Base-by-base conservation (phyloP, 2,797 vertebrate species). In the Falco cherrug region DNA sequence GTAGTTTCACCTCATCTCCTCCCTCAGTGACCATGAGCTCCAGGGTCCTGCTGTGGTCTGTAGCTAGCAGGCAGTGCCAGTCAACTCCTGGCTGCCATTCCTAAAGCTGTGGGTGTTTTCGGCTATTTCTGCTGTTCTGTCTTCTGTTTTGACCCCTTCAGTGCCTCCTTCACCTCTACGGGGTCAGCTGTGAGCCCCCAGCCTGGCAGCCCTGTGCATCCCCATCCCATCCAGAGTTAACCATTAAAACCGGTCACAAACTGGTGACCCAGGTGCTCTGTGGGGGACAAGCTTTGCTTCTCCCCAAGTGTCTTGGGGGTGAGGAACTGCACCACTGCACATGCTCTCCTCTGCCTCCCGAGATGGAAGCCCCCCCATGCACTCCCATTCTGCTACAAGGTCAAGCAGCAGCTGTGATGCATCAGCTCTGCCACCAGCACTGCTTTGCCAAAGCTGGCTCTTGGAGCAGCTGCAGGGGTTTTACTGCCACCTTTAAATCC, bases 21-120 rank as follows among this genome's bases (percentile, higher is more conserved):
- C 13, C 41, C 1, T 1, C 25, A 14, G 43, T 16, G 29, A 81
- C 17, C 39, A 68, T 41, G 17, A 80, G 56, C 54, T 60, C 48
- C 2, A 0, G 64, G 25, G 8, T 50, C 51, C 31, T 0, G 0
- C 56, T 65, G 6, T 8, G 37, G 7, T 41, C 82, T 1, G 0
- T 3, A 45, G 50, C 26, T 64, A 51, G 61, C 70, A 48, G 33
- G 29, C 57, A 78, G 19, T 70, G 68, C 68, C 77, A 45, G 4
- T 13, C 3, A 0, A 37, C 6, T 57, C n/a, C 35, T 71, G 69
- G 24, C 25, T 85, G n/a, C 25, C 37, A 67, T 43, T 43, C 65
- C 75, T 26, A 43, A 51, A 59, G 19, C 41, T 69, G 4, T 47
- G 63, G 48, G 18, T 18, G 1, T 75, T 91, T 68, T 47, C 43